A percentile compares a stretch with the other conserved stretches of the same genome.
Evolutionary conservation across 2,113 vertebrate species (phyloP).

Genomic region (Irena cyanogastra): DNA sequence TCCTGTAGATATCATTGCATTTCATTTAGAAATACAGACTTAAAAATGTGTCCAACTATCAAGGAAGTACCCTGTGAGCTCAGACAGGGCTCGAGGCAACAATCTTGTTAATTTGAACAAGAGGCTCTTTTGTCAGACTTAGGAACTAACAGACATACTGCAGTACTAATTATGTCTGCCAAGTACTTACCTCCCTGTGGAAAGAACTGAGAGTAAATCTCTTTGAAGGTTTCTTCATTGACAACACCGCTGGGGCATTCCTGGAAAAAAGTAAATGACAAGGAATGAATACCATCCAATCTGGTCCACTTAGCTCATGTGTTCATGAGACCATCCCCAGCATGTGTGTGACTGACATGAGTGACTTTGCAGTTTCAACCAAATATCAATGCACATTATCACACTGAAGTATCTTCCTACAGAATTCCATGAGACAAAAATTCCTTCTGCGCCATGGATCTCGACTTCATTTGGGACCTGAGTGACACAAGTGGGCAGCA

Average conservation of each 20-base stretch:
- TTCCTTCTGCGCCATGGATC: neutral
- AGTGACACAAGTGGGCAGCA: accelerated
- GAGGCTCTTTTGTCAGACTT: neutral
- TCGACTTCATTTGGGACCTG: neutral
- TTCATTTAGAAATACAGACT: neutral
- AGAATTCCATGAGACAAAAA: neutral
- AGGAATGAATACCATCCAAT: neutral
- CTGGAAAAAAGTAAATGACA: constrained; percentile 68
- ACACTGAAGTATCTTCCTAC: neutral
- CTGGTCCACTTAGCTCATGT: neutral
- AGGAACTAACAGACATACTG: neutral
- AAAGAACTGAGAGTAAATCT: constrained; percentile 97
- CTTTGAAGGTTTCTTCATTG: constrained; percentile 97
- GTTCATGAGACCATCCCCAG: neutral
- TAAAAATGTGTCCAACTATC: neutral
- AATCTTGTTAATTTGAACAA: neutral
- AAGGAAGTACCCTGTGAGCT: neutral
- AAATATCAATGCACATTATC: neutral
- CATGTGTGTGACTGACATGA: neutral
- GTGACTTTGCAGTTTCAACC: neutral
- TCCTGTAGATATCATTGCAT: neutral
- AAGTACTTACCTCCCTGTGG: constrained; percentile 91
- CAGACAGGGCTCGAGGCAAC: neutral
- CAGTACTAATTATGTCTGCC: neutral
- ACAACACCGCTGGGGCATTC: constrained; percentile 96